Conservation (phyloP, 1,140 invertebrate species). For the Drosophila chauvacae region DNA sequence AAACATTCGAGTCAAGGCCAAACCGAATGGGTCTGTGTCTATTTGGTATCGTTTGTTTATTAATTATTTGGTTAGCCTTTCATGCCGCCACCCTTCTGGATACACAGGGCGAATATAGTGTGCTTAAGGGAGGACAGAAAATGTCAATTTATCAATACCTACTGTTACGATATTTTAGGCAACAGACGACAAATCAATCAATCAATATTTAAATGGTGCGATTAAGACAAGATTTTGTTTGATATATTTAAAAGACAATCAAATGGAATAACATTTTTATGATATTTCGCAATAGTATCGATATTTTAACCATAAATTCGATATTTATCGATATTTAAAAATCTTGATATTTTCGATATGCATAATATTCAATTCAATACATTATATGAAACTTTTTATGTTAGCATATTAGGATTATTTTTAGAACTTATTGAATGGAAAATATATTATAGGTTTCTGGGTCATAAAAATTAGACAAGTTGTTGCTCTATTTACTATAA, state of each 20-base stretch:
- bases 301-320: neutral
- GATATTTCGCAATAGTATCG: neutral
- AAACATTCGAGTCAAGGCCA: slow-evolving; percentile 69
- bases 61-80: slow-evolving; percentile 74
- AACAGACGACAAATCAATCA: no score
- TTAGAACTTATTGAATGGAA: no score
- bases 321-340: no score
- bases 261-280: no score
- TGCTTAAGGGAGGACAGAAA: neutral
- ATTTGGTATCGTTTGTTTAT: slow-evolving; percentile 60
- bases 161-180: neutral
- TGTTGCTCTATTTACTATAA: neutral
- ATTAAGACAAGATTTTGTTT: no score
- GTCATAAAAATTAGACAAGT: neutral
- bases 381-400: no score
- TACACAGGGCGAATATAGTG: neutral
- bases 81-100: neutral
- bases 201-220: neutral
- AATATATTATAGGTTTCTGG: no score
- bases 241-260: no score
- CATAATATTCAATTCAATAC: neutral
- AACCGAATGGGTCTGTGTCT: slow-evolving; percentile 31
- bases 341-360: neutral
- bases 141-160: neutral
- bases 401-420: no score